Evolutionary conservation across 2,113 vertebrate genomes (phyloP).

Genomic region (Pituophis catenifer): DNA sequence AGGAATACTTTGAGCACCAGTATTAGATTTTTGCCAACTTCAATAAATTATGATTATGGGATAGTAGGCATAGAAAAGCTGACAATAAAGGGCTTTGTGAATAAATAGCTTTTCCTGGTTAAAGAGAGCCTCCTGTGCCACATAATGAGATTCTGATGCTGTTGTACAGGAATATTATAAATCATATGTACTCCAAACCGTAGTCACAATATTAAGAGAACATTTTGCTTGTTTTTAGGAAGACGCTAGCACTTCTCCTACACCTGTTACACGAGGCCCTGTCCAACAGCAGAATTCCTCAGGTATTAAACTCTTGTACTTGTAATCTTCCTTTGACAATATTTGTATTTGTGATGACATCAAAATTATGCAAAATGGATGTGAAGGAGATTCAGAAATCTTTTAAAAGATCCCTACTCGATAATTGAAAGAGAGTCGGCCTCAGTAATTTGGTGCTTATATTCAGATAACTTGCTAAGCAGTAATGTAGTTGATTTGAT

Average conservation of each 20-base stretch:
- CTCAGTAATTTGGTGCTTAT: neutral
- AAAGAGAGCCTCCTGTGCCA: neutral
- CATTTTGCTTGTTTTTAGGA: constrained; percentile 73
- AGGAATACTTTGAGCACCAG: neutral
- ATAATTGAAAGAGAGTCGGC: neutral
- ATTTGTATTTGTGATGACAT: neutral
- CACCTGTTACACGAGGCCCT: constrained; percentile 78
- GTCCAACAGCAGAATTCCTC: constrained; percentile 86
- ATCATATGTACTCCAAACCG: neutral
- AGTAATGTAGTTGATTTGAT: neutral
- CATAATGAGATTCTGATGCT: neutral
- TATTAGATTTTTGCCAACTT: neutral
- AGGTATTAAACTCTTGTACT: constrained; percentile 67
- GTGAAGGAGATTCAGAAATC: neutral
- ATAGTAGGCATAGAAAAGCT: neutral
- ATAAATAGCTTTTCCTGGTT: neutral
- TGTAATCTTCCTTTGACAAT: neutral
- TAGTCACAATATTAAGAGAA: neutral
- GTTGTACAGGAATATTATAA: neutral
- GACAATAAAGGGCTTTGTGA: neutral
- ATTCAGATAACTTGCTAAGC: neutral
- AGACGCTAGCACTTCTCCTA: constrained; percentile 85
- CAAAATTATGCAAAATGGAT: neutral
- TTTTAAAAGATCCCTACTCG: neutral
- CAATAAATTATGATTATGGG: neutral